phyloP scores from a whole-genome alignment of 2,113 vertebrate species.

The Cryptotis parvus region DNA sequence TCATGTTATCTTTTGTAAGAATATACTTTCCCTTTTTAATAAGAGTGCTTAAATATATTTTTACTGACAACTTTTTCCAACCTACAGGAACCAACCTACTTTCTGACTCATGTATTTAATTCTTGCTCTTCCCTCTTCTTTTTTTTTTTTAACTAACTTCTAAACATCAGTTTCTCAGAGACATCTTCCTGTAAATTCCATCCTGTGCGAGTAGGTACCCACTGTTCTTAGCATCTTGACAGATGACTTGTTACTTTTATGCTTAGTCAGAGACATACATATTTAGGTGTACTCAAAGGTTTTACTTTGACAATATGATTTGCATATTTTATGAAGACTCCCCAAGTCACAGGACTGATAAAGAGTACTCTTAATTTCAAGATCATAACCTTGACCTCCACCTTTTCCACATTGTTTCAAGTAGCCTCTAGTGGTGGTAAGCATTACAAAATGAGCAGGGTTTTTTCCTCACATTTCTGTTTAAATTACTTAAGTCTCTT shows the following conservation, averaged over 20 bases:
- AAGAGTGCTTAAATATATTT: background rate
- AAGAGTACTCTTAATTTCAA: background rate
- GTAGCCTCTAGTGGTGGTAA: background rate
- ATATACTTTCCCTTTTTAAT: background rate
- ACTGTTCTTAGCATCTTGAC: background rate
- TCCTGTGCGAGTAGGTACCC: background rate
- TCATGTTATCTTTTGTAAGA: background rate
- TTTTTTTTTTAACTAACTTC: background rate
- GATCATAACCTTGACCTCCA: background rate
- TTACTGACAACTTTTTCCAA: background rate
- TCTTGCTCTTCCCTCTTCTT: background rate
- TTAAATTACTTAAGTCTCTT: background rate
- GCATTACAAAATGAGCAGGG: background rate
- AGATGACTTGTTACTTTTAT: background rate
- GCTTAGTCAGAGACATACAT: background rate
- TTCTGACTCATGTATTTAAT: background rate
- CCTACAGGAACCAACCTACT: background rate
- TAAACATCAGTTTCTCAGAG: background rate
- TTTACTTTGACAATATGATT: constrained; percentile 44
- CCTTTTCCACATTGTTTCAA: background rate
- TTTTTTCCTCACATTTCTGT: too few species aligned
- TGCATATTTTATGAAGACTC: constrained; percentile 16
- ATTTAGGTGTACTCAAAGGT: background rate
- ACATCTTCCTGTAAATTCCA: background rate
- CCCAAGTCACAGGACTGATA: background rate